These are phyloP conservation scores for Chorisops tibialis DNA, from an alignment of 2,888 invertebrate genomes.

Conservation along the genomic window DNA sequence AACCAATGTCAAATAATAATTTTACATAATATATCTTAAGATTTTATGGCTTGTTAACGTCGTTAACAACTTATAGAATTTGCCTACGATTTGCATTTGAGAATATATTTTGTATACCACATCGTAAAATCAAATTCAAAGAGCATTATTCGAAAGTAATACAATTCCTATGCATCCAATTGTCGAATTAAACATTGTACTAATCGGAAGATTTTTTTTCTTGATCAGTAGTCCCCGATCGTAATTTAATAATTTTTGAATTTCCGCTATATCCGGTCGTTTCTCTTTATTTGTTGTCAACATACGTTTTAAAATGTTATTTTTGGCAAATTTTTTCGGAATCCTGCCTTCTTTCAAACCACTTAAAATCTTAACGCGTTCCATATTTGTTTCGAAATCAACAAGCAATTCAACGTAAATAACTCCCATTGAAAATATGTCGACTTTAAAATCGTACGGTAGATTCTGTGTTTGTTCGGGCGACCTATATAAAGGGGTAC, in stretches of 20 bases:
- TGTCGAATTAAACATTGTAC: too few relatives aligned
- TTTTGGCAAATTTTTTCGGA: slow-evolving; percentile 71
- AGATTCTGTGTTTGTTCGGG: slow-evolving; percentile 83
- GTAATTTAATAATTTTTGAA: slow-evolving; percentile 47
- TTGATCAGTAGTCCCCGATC: too few relatives aligned
- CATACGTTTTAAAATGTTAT: slow-evolving; percentile 71
- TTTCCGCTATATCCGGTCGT: slow-evolving; percentile 74
- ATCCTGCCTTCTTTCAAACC: slow-evolving; percentile 65
- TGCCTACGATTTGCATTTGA: too few relatives aligned
- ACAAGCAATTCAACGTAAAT: slow-evolving; percentile 90
- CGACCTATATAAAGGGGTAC: slow-evolving; percentile 96
- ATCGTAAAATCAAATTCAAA: too few relatives aligned
- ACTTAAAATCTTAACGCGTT: slow-evolving; percentile 68
- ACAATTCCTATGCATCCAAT: too few relatives aligned
- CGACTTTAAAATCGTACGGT: slow-evolving; percentile 85
- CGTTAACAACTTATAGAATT: too few relatives aligned
- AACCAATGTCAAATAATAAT: too few relatives aligned
- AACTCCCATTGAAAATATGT: slow-evolving; percentile 91
- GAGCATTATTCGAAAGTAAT: too few relatives aligned
- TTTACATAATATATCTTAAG: too few relatives aligned
- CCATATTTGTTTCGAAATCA: slow-evolving; percentile 88
- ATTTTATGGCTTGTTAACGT: too few relatives aligned
- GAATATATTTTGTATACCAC: too few relatives aligned
- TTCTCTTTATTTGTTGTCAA: slow-evolving; percentile 67
- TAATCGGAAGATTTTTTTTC: too few relatives aligned